Evolutionary conservation across 2,797 vertebrate genomes (phyloP).

Genomic region (Leucoraja ocellata): DNA sequence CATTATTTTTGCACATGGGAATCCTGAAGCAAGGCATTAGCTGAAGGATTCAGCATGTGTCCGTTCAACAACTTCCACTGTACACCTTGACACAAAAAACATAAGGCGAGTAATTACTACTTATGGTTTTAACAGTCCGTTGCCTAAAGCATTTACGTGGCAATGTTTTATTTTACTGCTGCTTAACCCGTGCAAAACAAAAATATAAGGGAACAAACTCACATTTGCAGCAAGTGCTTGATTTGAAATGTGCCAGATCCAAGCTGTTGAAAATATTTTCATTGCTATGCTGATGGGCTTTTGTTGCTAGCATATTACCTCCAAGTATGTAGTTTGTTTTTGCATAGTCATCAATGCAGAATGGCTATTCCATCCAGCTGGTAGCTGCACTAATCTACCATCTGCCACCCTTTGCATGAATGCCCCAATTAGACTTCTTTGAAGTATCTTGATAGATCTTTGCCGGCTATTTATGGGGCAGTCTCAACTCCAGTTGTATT

Average conservation of each 20-base stretch:
- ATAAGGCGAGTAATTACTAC: constrained; percentile 1
- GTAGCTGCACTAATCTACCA: background rate
- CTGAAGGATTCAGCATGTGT: background rate
- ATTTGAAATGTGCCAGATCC: background rate
- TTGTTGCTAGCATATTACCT: background rate
- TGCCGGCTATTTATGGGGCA: background rate
- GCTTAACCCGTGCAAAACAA: background rate
- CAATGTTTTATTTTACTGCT: background rate
- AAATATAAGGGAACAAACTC: background rate
- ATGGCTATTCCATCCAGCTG: background rate
- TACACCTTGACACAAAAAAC: constrained; percentile 20
- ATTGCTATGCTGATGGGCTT: background rate
- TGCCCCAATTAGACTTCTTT: background rate
- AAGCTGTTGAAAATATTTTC: background rate
- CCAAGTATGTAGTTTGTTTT: background rate
- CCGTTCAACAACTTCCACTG: background rate
- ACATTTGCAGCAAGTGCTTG: background rate
- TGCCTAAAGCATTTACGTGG: background rate
- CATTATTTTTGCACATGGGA: background rate
- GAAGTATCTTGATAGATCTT: background rate
- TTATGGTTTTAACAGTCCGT: background rate
- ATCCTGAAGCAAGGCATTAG: background rate
- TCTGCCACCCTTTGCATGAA: background rate
- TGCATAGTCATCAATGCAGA: background rate
- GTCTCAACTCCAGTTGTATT: background rate